Base-by-base conservation (phyloP, 2,797 vertebrate genomes). In the Gephyroberyx darwinii region DNA sequence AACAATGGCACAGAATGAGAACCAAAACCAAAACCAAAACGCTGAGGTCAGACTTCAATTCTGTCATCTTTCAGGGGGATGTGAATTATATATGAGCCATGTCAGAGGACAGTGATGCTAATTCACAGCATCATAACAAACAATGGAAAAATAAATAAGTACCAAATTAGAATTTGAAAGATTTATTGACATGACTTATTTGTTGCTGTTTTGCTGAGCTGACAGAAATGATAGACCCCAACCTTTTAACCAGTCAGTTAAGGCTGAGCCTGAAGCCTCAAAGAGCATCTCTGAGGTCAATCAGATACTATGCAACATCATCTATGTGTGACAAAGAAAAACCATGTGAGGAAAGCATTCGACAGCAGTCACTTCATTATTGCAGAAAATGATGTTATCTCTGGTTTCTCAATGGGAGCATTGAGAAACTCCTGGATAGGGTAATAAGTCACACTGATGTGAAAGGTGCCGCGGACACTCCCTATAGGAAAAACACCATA, bases 401-500 rank as follows among this genome's bases (percentile, higher is more conserved):
- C 39, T 50, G 22, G 65, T 30, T 58, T 67, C 45, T 7, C 63
- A 68, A 33, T 12, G 30, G 39, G 30, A 56, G 67, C 14, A 14
- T 10, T 41, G 61, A 47, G 22, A 26, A 33, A 26, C 19, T 50
- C 47, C 10, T 71, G 47, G 54, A 56, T 20, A 12, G n/a, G 48
- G 10, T 53, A n/a, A 45, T 7, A 47, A 39, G 20, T 61, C 50
- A 26, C 43, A 31, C 5, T 10, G 10, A 17, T 45, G 22, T 66
- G 58, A 78, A 57, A 69, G 55, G 17, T 73, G 57, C 69, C 62
- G 56, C 57, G 57, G 35, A 53, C 41, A 6, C 59, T 69, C 43
- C 47, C 63, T 57, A 20, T 63, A 62, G 80, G 80, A 79, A 74
- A 78, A 87, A 60, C 30, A 66, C 39, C 69, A 76, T 84, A 81